Evolutionary conservation across 2,113 vertebrate genomes (phyloP).

Genomic region (Salvelinus fontinalis): DNA sequence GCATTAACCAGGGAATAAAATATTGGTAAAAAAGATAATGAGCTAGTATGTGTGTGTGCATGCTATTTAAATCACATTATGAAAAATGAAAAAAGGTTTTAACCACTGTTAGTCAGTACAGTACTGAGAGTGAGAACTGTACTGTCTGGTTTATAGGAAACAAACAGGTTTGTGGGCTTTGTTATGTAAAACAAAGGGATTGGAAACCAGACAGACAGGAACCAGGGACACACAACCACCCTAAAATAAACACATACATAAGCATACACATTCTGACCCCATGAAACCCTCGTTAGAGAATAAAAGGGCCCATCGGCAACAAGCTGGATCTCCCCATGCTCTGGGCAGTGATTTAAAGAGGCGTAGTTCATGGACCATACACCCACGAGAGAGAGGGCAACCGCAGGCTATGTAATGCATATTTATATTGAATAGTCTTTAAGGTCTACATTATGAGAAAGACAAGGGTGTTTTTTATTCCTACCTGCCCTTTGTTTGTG

Average conservation of each 20-base stretch:
- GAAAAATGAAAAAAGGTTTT: conserved; percentile 26
- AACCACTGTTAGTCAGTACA: conserved; percentile 38
- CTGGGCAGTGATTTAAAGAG: conserved; percentile 58
- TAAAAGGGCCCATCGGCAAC: background rate
- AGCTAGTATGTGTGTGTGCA: conserved; percentile 3
- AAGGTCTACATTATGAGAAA: conserved; percentile 4
- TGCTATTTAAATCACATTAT: background rate
- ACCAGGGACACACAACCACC: conserved; percentile 47
- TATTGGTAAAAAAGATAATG: conserved; percentile 43
- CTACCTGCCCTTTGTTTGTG: conserved; percentile 47
- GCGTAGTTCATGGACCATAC: conserved; percentile 45
- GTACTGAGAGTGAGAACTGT: background rate
- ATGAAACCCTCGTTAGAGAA: conserved; percentile 53
- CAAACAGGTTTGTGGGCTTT: conserved; percentile 10
- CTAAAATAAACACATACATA: conserved; percentile 57
- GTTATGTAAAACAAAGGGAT: no score
- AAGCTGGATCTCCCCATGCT: conserved; percentile 10
- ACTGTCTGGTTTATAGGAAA: conserved; percentile 5
- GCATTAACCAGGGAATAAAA: conserved; percentile 71
- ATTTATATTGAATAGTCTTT: conserved; percentile 24
- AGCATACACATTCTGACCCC: conserved; percentile 8
- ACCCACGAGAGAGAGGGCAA: conserved; percentile 46
- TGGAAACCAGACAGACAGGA: conserved; percentile 25
- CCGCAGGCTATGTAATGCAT: conserved; percentile 47
- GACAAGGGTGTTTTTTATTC: conserved; percentile 42